Evolutionary conservation across 2,113 vertebrate genomes (phyloP), one percentile per base, ranked within the genome.

Genomic region (Siphamia tubifer): DNA sequence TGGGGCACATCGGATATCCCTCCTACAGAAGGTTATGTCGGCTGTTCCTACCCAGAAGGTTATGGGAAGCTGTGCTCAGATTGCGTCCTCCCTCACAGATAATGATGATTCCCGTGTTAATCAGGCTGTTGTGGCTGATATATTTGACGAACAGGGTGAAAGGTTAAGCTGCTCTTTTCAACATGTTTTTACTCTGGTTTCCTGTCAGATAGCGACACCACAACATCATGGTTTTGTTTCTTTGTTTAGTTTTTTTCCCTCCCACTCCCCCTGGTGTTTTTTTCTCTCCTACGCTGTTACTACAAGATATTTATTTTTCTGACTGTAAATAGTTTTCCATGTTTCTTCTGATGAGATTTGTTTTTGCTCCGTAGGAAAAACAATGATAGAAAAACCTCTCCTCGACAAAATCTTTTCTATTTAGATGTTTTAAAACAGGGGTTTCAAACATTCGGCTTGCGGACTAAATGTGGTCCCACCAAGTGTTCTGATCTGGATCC

Each of bases 11-110:
- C 40, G 78, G 86, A 90, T 91, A 91, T 92, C 90, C 87, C 67
- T 89, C 68, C 75, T 57, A n/a, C 47, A 82, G 88, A 92, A 90
- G 84, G 90, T 90, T 91, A 87, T 4, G 20, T 74, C 40, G 78
- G 86, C 89, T 91, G 91, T 92, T 91, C 87, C 67, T 89, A 69
- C 75, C 57, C 47, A 82, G 88, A 92, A 90, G 84, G 90, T 90
- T 91, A 87, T 90, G 82, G 89, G 88, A 91, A 92, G 78, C 81
- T 80, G 21, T 5, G 77, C 67, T 49, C 52, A 64, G 88, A 87
- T 86, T 86, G 62, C 40, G 44, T 61, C 63, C 81, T 48, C 43
- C 36, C 19, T 56, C 16, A 13, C 56, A 70, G 82, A 90, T 89
- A 86, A 72, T 83, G 72, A 24, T 13, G 38, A 75, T 78, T 77